These are phyloP conservation scores for Pseudeuparius sepicola DNA, from an alignment of 2,888 invertebrate species.

Conservation along the genomic window DNA sequence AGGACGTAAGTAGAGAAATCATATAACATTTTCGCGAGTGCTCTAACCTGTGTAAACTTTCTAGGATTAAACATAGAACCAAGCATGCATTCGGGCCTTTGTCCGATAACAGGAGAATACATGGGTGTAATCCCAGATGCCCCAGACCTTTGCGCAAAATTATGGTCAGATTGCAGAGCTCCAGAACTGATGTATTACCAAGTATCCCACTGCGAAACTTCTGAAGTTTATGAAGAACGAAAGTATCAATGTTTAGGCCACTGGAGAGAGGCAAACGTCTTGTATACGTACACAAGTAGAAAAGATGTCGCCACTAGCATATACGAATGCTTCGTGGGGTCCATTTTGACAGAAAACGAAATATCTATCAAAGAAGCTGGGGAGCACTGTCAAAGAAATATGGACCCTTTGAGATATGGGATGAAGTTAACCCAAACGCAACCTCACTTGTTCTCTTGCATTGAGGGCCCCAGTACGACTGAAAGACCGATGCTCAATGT, in stretches of 20 bases:
- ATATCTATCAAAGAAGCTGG: slow-evolving; percentile 59
- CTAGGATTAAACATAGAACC: slow-evolving; percentile 24
- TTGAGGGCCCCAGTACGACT: slow-evolving; percentile 19
- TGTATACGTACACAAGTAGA: slow-evolving; percentile 56
- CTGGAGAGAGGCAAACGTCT: slow-evolving; percentile 51
- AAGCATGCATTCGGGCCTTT: slow-evolving; percentile 33
- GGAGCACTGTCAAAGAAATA: slow-evolving; percentile 50
- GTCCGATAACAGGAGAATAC: slow-evolving; percentile 57
- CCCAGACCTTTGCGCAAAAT: slow-evolving; percentile 49
- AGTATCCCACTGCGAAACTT: slow-evolving; percentile 49
- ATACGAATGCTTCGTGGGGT: slow-evolving; percentile 57
- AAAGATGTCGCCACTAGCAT: slow-evolving; percentile 46
- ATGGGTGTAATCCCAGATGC: slow-evolving; percentile 53
- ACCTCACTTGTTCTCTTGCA: slow-evolving; percentile 33
- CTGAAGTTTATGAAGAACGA: slow-evolving; percentile 53
- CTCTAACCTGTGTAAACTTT: slow-evolving; percentile 3
- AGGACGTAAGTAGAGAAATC: slow-evolving; percentile 43
- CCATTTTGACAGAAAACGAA: slow-evolving; percentile 47
- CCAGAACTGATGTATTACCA: slow-evolving; percentile 58
- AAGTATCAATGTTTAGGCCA: slow-evolving; percentile 57
- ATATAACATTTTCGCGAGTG: slow-evolving; percentile 1
- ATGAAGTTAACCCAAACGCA: slow-evolving; percentile 49
- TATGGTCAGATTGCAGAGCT: slow-evolving; percentile 54
- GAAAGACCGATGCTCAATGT: slow-evolving; percentile 12
- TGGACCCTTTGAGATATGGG: slow-evolving; percentile 48